phyloP scores from a whole-genome alignment of 2,113 vertebrate genomes.

The Xiphophorus couchianus region DNA sequence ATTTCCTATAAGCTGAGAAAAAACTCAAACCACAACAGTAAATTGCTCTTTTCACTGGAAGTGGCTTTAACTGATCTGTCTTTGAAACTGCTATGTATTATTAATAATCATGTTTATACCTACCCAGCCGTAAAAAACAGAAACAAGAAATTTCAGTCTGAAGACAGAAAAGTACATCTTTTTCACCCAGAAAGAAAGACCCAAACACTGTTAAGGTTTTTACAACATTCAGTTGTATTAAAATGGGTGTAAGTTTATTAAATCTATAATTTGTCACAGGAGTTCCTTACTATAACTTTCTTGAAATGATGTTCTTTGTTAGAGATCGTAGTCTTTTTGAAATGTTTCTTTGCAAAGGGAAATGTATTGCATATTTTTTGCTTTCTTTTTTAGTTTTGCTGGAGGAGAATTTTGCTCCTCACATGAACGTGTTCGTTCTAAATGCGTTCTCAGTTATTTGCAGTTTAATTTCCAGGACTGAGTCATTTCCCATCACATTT shows the following conservation, averaged over 20 bases:
- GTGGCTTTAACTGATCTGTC: too few species aligned
- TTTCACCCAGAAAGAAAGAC: not conserved
- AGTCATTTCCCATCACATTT: slow-evolving; percentile 50
- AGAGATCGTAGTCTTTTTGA: not conserved
- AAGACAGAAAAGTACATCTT: not conserved
- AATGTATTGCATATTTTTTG: not conserved
- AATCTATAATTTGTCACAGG: too few species aligned
- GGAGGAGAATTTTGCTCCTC: slow-evolving; percentile 14
- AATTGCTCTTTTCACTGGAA: not conserved
- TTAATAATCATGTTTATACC: too few species aligned
- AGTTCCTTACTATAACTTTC: not conserved
- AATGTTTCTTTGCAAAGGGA: not conserved
- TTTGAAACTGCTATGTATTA: too few species aligned
- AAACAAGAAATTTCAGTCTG: not conserved
- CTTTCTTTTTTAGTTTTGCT: not conserved
- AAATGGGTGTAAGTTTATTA: too few species aligned
- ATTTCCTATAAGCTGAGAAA: not conserved
- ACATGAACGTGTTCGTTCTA: slow-evolving; percentile 21
- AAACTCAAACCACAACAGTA: not conserved
- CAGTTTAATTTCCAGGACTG: slow-evolving; percentile 48
- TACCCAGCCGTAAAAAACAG: too few species aligned
- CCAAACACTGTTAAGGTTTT: not conserved
- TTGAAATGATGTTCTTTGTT: not conserved
- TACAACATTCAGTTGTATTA: not conserved
- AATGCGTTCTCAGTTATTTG: slow-evolving; percentile 29